Conservation (phyloP, 2,888 invertebrate species). For the Dilophus febrilis region DNA sequence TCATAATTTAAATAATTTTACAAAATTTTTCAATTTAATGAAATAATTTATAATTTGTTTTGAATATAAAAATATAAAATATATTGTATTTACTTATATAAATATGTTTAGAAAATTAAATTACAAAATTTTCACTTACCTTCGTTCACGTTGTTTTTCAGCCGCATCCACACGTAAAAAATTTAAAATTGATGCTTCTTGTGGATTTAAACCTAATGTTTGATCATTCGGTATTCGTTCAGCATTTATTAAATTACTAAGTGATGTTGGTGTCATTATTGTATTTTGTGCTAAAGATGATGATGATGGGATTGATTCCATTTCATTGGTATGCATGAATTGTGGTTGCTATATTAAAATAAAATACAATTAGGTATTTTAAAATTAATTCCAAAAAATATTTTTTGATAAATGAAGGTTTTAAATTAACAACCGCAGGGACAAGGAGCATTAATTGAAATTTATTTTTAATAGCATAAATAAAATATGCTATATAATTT, state of each 20-base stretch:
- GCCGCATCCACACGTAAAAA: conserved; percentile 45
- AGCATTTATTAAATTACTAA: conserved; percentile 34
- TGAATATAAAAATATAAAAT: neutral
- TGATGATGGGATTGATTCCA: conserved; percentile 23
- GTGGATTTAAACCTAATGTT: conserved; percentile 30
- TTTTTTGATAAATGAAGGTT: no score
- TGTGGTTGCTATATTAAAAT: conserved; percentile 17
- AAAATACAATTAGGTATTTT: no score
- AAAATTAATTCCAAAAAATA: no score
- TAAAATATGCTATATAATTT: no score
- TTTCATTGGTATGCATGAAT: conserved; percentile 25
- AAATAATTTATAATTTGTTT: neutral
- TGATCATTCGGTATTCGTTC: conserved; percentile 40
- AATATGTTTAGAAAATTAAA: neutral
- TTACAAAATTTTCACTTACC: conserved; percentile 19
- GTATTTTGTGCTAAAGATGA: conserved; percentile 9
- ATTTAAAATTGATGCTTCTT: conserved; percentile 42
- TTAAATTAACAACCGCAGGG: no score
- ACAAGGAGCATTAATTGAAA: no score
- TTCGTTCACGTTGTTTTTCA: conserved; percentile 47
- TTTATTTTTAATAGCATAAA: no score
- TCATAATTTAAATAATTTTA: no score
- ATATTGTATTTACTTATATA: neutral
- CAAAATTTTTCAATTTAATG: neutral
- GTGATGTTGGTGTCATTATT: conserved; percentile 15